phyloP scores from a whole-genome alignment of 2,888 invertebrate genomes.

The Stegophylla sp. region DNA sequence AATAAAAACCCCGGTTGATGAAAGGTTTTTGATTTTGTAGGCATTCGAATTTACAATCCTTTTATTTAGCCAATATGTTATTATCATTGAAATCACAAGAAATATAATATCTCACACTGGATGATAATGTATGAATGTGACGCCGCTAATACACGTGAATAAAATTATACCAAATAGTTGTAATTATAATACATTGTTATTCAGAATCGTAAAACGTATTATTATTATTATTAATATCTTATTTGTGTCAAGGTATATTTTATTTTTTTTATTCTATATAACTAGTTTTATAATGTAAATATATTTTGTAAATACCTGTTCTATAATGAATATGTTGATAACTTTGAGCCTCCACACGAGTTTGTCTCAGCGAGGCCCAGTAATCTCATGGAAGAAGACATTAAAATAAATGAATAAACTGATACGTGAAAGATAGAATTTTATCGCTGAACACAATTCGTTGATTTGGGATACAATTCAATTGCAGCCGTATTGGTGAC shows the following conservation, averaged over 20 bases:
- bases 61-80: not conserved
- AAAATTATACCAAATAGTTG: not conserved
- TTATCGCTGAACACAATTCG: too few relatives aligned
- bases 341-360: not conserved
- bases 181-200: too few relatives aligned
- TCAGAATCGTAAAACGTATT: too few relatives aligned
- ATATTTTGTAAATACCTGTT: not conserved
- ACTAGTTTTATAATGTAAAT: constrained; percentile 3
- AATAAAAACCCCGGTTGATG: not conserved
- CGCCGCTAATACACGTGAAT: not conserved
- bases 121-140: constrained; percentile 11
- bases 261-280: not conserved
- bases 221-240: too few relatives aligned
- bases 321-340: too few relatives aligned
- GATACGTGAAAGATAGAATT: too few relatives aligned
- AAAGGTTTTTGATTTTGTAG: not conserved
- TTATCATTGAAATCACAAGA: not conserved
- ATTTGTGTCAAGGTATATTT: not conserved
- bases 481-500: too few relatives aligned
- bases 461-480: too few relatives aligned
- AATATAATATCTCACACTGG: not conserved
- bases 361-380: not conserved
- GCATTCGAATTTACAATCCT: not conserved
- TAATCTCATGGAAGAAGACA: too few relatives aligned
- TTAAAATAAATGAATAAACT: too few relatives aligned